Conservation (phyloP, 2,888 invertebrate species). For the Cataglyphis rosenhaueri region DNA sequence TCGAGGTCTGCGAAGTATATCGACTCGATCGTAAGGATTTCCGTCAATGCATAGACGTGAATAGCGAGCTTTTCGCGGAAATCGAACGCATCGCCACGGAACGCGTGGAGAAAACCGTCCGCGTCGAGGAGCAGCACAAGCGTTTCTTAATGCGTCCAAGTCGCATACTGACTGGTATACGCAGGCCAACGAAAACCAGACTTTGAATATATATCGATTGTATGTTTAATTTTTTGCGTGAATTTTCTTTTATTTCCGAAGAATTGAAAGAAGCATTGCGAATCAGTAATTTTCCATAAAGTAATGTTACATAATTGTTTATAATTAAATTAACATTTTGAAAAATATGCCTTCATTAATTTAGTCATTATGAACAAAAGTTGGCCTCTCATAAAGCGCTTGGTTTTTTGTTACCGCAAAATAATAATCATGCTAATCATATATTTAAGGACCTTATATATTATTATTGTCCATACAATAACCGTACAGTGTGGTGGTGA, state of each 20-base stretch:
- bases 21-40: conserved; percentile 87
- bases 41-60: conserved; percentile 80
- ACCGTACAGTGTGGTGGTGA: conserved; percentile 67
- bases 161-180: neutral
- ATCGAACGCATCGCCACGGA: conserved; percentile 83
- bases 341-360: neutral
- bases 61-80: conserved; percentile 80
- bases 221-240: neutral
- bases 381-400: neutral
- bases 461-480: conserved; percentile 85
- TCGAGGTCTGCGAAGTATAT: conserved; percentile 88
- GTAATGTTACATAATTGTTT: neutral
- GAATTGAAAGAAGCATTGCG: neutral
- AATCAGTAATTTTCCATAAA: neutral
- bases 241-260: neutral
- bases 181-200: neutral
- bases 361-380: neutral
- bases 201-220: neutral
- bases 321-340: neutral
- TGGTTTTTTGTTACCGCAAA: conserved; percentile 1
- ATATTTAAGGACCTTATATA: conserved; percentile 83
- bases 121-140: conserved; percentile 83
- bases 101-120: conserved; percentile 82
- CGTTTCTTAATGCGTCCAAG: conserved; percentile 65
- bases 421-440: conserved; percentile 67